Base-by-base conservation (phyloP, 1,140 invertebrate genomes). In the Trichomalopsis sarcophagae region DNA sequence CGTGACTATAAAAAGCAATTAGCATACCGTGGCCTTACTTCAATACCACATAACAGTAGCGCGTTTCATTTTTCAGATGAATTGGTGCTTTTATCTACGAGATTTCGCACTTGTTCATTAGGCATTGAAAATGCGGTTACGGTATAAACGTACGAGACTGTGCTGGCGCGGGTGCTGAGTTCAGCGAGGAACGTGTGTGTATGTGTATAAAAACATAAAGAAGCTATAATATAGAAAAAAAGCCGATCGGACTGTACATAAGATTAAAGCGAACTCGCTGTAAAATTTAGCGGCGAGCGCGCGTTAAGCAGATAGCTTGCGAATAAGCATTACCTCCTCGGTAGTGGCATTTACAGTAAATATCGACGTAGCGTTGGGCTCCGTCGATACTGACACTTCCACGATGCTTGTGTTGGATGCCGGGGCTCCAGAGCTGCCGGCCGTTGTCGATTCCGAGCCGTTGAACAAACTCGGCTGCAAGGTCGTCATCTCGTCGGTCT, bases 321-420 rank as follows among this genome's bases (percentile, higher is more conserved):
- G 79, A 90, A 88, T 86, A 91, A 90, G 90, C 89, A 89, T 91
- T 92, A 92, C 91, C 91, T 92, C 91, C 73, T 91, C 90, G 69
- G 86, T 86, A 71, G 89, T 91, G 82, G 88, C 77, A 88, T 90
- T 91, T 87, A 89, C 87, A 86, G 87, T 87, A 90, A 89, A 90
- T 82, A 77, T 86, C 87, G 85, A 77, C 1, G 81, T 87, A 68
- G 86, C 85, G 68, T 91, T 90, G 66, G 89, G 81, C 76, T 91
- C 90, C 17, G 68, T 77, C 0, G 68, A 55, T 1, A 36, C 10
- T 7, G 23, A 2, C 0, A 13, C 9, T 27, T 81, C 84, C 13
- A 74, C 73, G 73, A 36, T 2, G 55, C 55, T 30, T 9, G 5
- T 17, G 9, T 62, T 66, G n/a, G 50, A 13, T 0, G 73, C 27